Evolutionary conservation across 2,113 vertebrate species (phyloP).

Genomic region (Anseranas semipalmata): DNA sequence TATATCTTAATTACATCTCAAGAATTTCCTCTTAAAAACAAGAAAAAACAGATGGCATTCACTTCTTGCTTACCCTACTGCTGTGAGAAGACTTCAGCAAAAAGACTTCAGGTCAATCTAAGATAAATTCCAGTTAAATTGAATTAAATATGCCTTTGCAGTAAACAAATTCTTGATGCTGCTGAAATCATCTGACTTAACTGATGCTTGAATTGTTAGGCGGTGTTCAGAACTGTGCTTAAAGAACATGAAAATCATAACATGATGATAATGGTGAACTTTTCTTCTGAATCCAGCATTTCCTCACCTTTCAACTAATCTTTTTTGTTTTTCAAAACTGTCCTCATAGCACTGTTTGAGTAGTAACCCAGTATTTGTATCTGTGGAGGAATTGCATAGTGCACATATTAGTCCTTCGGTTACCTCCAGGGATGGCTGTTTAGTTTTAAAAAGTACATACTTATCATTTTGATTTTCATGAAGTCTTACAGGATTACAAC

Average conservation of each 20-base stretch:
- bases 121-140: neutral
- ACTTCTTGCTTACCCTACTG: neutral
- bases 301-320: neutral
- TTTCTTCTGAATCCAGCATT: neutral
- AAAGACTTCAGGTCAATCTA: neutral
- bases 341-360: neutral
- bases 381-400: neutral
- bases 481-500: neutral
- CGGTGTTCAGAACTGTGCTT: neutral
- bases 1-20: neutral
- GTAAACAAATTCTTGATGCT: neutral
- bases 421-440: neutral
- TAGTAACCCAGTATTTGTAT: neutral
- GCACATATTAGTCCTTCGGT: neutral
- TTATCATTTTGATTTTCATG: neutral
- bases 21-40: neutral
- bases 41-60: neutral
- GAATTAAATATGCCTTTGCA: neutral
- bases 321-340: neutral
- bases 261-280: neutral
- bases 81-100: neutral
- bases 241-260: neutral
- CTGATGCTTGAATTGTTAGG: neutral
- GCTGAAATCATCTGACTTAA: neutral
- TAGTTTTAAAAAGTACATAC: neutral